Conservation (phyloP, 2,888 invertebrate species). For the Polydrusus cervinus region DNA sequence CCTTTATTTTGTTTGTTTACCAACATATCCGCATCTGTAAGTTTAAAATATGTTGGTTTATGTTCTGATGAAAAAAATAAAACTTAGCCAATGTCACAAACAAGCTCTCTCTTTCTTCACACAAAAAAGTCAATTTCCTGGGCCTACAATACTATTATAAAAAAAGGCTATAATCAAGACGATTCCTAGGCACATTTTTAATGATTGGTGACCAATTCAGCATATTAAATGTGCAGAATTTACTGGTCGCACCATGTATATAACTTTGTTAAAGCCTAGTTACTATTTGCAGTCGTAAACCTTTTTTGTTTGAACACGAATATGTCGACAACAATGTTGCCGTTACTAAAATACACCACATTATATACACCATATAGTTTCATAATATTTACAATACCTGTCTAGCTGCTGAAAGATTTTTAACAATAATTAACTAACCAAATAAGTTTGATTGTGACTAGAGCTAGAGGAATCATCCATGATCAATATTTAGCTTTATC, state of each 20-base stretch:
- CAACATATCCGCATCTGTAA: not conserved
- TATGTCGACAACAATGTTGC: not conserved
- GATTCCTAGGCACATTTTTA: no score
- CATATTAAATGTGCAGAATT: no score
- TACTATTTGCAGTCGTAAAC: not conserved
- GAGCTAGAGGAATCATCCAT: no score
- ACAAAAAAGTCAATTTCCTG: no score
- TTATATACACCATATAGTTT: not conserved
- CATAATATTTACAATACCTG: not conserved
- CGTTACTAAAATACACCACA: conserved; percentile 1
- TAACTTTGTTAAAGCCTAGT: not conserved
- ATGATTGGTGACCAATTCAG: no score
- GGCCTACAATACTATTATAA: no score
- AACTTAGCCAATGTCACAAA: no score
- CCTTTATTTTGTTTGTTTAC: not conserved
- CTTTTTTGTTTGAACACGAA: conserved; percentile 6
- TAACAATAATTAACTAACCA: not conserved
- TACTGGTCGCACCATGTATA: not conserved
- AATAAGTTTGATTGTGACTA: no score
- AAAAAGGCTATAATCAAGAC: no score
- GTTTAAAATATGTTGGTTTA: not conserved
- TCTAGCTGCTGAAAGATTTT: not conserved
- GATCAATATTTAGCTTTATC: no score
- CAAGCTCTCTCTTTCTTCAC: no score
- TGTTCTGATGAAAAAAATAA: no score